Conservation (phyloP, 1,140 invertebrate species). For the Varroa destructor region DNA sequence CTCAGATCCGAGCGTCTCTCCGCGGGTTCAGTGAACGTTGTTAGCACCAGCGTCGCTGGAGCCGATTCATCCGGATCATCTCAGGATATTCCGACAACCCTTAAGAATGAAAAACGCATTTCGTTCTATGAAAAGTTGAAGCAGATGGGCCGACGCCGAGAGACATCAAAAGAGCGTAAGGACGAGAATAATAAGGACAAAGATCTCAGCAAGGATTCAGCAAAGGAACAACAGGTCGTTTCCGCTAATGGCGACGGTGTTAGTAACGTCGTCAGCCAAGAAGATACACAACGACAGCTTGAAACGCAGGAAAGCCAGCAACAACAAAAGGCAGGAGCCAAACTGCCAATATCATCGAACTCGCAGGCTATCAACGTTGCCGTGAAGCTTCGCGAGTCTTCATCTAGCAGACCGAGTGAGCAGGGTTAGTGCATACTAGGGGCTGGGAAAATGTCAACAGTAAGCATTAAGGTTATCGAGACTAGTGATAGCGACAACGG, state of each 20-base stretch:
- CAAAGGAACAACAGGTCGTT: background rate
- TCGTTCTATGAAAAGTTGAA: slow-evolving; percentile 20
- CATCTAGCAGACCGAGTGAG: slow-evolving; percentile 19
- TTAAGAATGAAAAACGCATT: slow-evolving; percentile 21
- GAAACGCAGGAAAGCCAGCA: no score
- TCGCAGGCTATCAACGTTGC: slow-evolving; percentile 47
- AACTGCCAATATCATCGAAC: slow-evolving; percentile 40
- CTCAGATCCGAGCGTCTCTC: slow-evolving; percentile 10
- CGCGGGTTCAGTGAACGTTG: slow-evolving; percentile 5
- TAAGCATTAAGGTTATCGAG: no score
- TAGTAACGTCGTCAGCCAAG: background rate
- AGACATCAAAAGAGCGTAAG: slow-evolving; percentile 14
- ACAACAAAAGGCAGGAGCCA: background rate
- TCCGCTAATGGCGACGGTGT: background rate
- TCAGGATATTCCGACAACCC: slow-evolving; percentile 20
- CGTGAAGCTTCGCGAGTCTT: slow-evolving; percentile 49
- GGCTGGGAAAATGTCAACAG: no score
- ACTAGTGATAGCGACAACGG: no score
- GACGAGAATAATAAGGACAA: slow-evolving; percentile 5
- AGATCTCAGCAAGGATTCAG: no score
- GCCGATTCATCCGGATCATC: slow-evolving; percentile 19
- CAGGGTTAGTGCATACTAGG: background rate
- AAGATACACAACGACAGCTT: no score
- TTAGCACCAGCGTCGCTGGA: background rate
- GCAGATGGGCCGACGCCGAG: slow-evolving; percentile 22